Evolutionary conservation across 2,797 vertebrate species (phyloP).

Genomic region (Pseudochromis fuscus): DNA sequence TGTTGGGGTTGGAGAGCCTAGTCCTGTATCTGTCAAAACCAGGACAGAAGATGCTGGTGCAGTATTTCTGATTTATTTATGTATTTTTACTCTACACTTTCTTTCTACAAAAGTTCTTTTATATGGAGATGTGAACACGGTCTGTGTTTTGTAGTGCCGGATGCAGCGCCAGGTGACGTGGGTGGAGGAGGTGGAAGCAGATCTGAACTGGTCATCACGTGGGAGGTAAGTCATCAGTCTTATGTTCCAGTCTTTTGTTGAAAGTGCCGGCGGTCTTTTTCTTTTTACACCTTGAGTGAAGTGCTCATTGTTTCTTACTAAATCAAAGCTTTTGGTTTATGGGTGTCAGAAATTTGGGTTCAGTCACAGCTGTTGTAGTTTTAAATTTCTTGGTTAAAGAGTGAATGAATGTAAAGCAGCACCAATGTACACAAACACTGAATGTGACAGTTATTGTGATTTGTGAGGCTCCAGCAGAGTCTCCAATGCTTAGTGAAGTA

Average conservation of each 20-base stretch:
- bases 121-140: conserved; percentile 45
- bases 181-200: conserved; percentile 95
- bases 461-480: conserved; percentile 53
- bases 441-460: conserved; percentile 61
- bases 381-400: conserved; percentile 63
- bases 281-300: conserved; percentile 54
- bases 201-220: conserved; percentile 96
- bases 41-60: conserved; percentile 97
- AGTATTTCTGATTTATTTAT: neutral
- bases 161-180: conserved; percentile 93
- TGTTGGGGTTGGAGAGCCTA: conserved; percentile 95
- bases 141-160: conserved; percentile 87
- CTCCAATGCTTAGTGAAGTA: conserved; percentile 29
- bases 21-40: conserved; percentile 93
- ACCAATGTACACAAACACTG: conserved; percentile 35
- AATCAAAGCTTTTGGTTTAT: conserved; percentile 67
- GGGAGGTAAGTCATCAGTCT: conserved; percentile 94
- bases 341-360: conserved; percentile 68
- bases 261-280: conserved; percentile 39
- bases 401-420: conserved; percentile 37
- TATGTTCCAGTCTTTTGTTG: conserved; percentile 67
- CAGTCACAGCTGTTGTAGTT: conserved; percentile 46
- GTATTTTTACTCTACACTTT: neutral
- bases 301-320: conserved; percentile 72
- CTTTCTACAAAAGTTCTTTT: conserved; percentile 23